Conservation (phyloP, 92 coral and sea anemone genomes). For the Actinernus sp. region DNA sequence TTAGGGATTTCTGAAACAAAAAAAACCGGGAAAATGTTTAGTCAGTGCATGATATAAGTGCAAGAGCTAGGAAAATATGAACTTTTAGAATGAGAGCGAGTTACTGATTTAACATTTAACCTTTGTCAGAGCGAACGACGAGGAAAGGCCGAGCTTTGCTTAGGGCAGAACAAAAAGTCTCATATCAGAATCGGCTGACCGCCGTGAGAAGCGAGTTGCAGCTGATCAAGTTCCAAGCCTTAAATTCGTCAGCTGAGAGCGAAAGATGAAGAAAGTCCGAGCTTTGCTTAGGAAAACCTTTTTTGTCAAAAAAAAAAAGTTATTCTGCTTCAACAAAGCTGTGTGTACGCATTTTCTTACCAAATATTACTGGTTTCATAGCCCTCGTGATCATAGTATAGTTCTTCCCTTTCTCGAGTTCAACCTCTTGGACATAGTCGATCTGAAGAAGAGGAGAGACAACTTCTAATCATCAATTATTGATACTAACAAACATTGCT, state of each 20-base stretch:
- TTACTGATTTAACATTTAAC: neutral
- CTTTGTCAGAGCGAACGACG: neutral
- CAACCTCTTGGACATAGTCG: slow-evolving; percentile 80
- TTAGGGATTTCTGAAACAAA: slow-evolving; percentile 81
- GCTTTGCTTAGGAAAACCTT: too few relatives aligned
- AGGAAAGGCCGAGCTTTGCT: neutral
- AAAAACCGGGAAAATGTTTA: neutral
- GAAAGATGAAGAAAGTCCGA: neutral
- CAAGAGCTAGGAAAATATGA: neutral
- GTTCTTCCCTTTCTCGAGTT: slow-evolving; percentile 61
- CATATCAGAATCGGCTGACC: too few relatives aligned
- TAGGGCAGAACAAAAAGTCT: too few relatives aligned
- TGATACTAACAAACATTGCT: too few relatives aligned
- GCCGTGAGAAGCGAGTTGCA: too few relatives aligned
- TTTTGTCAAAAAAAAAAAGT: neutral
- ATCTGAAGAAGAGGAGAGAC: slow-evolving; percentile 20
- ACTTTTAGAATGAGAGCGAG: neutral
- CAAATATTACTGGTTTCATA: slow-evolving; percentile 84
- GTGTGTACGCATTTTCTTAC: slow-evolving; percentile 57
- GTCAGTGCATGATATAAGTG: neutral
- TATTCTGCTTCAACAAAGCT: neutral
- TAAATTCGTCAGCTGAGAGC: too few relatives aligned
- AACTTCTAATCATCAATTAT: neutral
- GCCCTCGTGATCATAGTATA: slow-evolving; percentile 85
- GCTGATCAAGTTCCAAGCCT: too few relatives aligned